Conservation (phyloP, 2,888 invertebrate species). For the Epinotia ramella region DNA sequence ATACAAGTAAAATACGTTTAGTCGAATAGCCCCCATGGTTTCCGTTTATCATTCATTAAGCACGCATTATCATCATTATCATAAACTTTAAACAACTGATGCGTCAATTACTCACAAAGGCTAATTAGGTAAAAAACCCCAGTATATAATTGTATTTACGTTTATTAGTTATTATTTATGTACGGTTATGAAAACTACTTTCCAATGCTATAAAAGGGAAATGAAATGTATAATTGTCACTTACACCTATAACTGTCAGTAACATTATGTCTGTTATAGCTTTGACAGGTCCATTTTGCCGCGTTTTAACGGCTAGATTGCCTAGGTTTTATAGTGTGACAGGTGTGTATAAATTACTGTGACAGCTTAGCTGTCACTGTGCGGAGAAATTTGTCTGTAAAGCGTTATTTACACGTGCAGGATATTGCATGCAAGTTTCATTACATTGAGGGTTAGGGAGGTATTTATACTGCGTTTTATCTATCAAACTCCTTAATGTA, state of each 20-base stretch:
- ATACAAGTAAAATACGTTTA: too few relatives aligned
- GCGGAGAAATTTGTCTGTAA: slow-evolving; percentile 1
- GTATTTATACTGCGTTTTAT: too few relatives aligned
- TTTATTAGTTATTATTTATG: neutral
- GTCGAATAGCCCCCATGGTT: neutral
- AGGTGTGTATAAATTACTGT: slow-evolving; percentile 1
- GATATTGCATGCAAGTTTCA: too few relatives aligned
- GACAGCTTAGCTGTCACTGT: slow-evolving; percentile 1
- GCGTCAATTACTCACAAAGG: neutral
- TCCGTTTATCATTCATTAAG: neutral
- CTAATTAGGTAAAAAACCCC: neutral
- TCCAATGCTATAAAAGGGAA: slow-evolving; percentile 19
- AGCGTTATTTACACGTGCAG: too few relatives aligned
- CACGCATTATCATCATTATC: neutral
- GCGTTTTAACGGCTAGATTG: slow-evolving; percentile 4
- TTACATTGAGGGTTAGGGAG: too few relatives aligned
- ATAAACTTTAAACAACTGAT: neutral
- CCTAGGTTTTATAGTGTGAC: neutral
- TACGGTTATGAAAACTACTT: slow-evolving; percentile 10
- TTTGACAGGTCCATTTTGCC: slow-evolving; percentile 20
- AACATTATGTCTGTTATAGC: neutral
- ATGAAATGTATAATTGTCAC: slow-evolving; percentile 18
- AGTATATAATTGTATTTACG: neutral
- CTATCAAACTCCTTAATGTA: too few relatives aligned
- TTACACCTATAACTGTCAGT: slow-evolving; percentile 5